Evolutionary conservation across 2,888 invertebrate genomes (phyloP).

Genomic region (Cephalotes varians): DNA sequence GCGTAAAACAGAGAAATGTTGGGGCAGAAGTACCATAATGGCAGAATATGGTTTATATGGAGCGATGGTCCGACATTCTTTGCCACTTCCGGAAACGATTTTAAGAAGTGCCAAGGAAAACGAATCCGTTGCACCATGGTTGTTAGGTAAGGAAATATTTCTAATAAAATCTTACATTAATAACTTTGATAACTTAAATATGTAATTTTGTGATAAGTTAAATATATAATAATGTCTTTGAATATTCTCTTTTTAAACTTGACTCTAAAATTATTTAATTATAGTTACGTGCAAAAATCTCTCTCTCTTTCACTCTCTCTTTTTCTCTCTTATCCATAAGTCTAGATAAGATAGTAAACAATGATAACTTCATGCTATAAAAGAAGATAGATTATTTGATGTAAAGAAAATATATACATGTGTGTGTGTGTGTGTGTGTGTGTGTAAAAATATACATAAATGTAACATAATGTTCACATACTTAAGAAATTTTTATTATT

Average conservation of each 20-base stretch:
- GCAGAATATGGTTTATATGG: slow-evolving; percentile 99
- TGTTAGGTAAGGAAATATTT: slow-evolving; percentile 92
- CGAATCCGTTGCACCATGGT: slow-evolving; percentile 99
- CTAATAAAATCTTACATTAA: neutral
- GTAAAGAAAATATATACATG: neutral
- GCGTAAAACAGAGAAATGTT: slow-evolving; percentile 99
- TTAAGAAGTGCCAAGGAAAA: slow-evolving; percentile 98
- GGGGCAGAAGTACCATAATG: slow-evolving; percentile 99
- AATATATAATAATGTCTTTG: neutral
- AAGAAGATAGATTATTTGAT: neutral
- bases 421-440: no score
- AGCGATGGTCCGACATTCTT: slow-evolving; percentile 99
- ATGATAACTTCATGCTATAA: neutral
- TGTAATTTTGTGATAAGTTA: no score
- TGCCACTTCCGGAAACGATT: slow-evolving; percentile 99
- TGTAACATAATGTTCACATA: neutral
- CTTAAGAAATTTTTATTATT: neutral
- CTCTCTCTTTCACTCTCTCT: neutral
- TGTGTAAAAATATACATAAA: neutral
- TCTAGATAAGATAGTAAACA: slow-evolving; percentile 1
- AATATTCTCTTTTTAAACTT: slow-evolving; percentile 13
- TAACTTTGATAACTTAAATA: neutral
- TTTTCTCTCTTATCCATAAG: neutral
- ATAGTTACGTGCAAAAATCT: neutral
- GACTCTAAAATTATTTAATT: neutral